A percentile compares a stretch with the other conserved stretches of the same genome.
phyloP scores from a whole-genome alignment of 2,797 vertebrate species.

The Micropoecilia bifurca region DNA sequence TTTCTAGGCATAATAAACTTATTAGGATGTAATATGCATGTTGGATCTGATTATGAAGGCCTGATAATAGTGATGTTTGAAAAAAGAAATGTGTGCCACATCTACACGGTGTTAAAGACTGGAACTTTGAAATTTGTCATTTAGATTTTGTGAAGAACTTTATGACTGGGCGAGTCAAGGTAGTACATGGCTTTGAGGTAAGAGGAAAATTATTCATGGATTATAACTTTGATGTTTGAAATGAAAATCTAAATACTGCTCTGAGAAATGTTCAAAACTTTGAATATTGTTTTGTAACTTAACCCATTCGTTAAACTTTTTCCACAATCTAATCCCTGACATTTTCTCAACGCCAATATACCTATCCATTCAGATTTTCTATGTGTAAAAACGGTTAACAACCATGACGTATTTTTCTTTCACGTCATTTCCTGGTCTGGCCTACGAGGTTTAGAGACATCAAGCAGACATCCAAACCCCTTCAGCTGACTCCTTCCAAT shows the following conservation, averaged over 20 bases:
- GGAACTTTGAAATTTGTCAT: neutral
- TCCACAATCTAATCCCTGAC: neutral
- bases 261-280: neutral
- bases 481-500: too few relatives aligned
- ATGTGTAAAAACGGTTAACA: too few relatives aligned
- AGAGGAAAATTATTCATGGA: neutral
- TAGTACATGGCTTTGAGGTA: neutral
- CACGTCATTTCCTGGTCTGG: too few relatives aligned
- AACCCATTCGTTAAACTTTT: neutral
- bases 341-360: neutral
- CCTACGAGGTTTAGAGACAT: too few relatives aligned
- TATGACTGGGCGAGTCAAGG: neutral
- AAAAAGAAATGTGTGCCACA: neutral
- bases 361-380: too few relatives aligned
- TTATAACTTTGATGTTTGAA: neutral
- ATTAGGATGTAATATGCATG: constrained; percentile 3
- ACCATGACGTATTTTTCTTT: too few relatives aligned
- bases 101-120: neutral
- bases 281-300: neutral
- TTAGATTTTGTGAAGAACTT: neutral
- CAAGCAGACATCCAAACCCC: too few relatives aligned
- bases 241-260: neutral
- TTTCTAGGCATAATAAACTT: neutral
- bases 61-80: neutral
- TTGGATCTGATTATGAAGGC: neutral